Conservation (phyloP, 1,140 invertebrate species). For the Neodiprion virginianus region DNA sequence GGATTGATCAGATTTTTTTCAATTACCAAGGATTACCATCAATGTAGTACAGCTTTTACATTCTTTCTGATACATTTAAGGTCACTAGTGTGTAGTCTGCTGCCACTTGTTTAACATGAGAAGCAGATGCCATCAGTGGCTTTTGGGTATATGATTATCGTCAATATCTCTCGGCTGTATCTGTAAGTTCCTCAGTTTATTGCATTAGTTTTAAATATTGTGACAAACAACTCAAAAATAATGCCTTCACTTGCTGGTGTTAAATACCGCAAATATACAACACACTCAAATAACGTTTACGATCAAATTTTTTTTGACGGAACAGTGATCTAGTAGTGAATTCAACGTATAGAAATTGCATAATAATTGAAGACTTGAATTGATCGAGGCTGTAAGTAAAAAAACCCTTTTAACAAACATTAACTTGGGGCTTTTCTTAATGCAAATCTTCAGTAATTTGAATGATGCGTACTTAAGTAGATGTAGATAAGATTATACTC, state of each 20-base stretch:
- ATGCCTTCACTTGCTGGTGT: constrained; percentile 46
- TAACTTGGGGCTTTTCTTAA: constrained; percentile 24
- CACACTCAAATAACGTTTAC: constrained; percentile 38
- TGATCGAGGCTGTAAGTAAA: constrained; percentile 25
- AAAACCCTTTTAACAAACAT: constrained; percentile 15
- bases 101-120: too few relatives aligned
- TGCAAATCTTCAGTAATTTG: constrained; percentile 26
- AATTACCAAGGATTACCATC: too few relatives aligned
- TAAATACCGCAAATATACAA: constrained; percentile 42
- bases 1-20: too few relatives aligned
- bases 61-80: too few relatives aligned
- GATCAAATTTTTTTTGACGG: constrained; percentile 28
- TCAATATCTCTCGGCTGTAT: neutral
- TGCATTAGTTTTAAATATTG: constrained; percentile 17
- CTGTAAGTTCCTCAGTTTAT: neutral
- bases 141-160: neutral
- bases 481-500: neutral
- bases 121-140: too few relatives aligned
- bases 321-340: constrained; percentile 27
- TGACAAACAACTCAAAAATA: constrained; percentile 29
- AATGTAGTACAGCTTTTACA: too few relatives aligned
- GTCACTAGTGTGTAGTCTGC: too few relatives aligned
- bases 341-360: constrained; percentile 19
- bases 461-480: neutral
- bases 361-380: constrained; percentile 33